Conservation (phyloP, 2,113 vertebrate species). For the Corynorhinus townsendii region DNA sequence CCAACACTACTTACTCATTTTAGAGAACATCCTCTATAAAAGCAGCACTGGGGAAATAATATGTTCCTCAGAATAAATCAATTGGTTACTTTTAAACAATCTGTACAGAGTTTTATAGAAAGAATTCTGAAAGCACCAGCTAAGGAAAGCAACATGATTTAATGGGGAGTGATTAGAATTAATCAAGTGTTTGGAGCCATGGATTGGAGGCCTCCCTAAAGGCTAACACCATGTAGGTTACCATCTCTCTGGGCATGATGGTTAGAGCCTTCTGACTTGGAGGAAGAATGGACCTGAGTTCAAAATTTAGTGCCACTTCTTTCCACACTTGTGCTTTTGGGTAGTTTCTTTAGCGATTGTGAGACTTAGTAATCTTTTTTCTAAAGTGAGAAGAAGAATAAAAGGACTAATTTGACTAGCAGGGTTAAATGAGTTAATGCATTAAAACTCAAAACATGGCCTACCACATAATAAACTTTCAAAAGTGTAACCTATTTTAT, state of each 20-base stretch:
- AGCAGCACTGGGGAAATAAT: neutral
- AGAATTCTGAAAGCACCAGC: neutral
- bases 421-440: neutral
- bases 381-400: neutral
- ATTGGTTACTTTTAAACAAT: neutral
- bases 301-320: neutral
- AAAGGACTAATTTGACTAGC: neutral
- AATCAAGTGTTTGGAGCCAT: neutral
- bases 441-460: neutral
- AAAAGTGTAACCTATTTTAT: neutral
- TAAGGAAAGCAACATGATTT: neutral
- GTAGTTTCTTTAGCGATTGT: neutral
- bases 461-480: neutral
- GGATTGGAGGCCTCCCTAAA: neutral
- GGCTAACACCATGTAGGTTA: neutral
- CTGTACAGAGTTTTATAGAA: neutral
- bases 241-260: neutral
- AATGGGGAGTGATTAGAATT: neutral
- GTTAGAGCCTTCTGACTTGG: neutral
- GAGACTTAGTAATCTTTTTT: neutral
- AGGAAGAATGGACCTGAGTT: neutral
- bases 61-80: neutral
- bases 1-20: neutral
- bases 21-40: neutral
- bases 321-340: neutral